These are phyloP conservation scores for Paramisgurnus dabryanus DNA, from an alignment of 2,113 vertebrate species.

Conservation along the genomic window DNA sequence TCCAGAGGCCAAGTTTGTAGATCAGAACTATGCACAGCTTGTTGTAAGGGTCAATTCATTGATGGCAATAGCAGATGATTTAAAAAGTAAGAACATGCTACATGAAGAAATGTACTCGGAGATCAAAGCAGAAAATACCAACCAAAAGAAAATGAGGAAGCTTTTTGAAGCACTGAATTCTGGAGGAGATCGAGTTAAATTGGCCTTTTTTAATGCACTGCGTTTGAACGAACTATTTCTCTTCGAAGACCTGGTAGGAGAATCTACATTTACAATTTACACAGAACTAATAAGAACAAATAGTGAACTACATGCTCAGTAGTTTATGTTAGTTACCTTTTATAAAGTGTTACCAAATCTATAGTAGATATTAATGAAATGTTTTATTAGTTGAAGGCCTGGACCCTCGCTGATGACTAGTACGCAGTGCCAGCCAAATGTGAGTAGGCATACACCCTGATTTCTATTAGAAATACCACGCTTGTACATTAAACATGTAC, in stretches of 20 bases:
- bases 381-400: no score
- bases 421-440: no score
- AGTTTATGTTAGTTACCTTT: no score
- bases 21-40: background rate
- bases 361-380: no score
- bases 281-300: no score
- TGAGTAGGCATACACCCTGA: no score
- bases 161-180: background rate
- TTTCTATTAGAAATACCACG: no score
- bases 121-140: background rate
- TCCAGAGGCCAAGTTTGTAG: no score
- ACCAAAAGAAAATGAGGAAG: background rate
- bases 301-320: no score
- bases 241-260: background rate
- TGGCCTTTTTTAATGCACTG: background rate
- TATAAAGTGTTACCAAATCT: no score
- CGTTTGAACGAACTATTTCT: background rate
- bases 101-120: background rate
- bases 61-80: slow-evolving; percentile 17
- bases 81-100: background rate
- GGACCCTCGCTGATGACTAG: no score
- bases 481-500: no score
- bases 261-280: background rate
- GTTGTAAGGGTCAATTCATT: slow-evolving; percentile 4
- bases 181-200: background rate